Evolutionary conservation across 2,113 vertebrate species (phyloP).

Genomic region (Etheostoma cragini): DNA sequence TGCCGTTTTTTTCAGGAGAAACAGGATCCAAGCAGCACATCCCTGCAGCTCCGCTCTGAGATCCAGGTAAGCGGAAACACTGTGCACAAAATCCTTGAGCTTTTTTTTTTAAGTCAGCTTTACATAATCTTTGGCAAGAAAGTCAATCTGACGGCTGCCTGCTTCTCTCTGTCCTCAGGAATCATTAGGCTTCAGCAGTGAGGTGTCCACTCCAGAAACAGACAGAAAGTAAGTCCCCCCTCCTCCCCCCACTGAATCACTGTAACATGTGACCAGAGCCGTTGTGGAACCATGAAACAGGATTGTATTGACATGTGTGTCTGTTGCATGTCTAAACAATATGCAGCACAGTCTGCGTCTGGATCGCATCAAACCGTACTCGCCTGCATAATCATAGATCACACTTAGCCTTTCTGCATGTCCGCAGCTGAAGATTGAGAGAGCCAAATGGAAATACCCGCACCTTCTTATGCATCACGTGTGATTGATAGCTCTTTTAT

Average conservation of each 20-base stretch:
- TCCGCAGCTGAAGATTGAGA: constrained; percentile 13
- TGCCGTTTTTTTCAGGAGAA: constrained; percentile 88
- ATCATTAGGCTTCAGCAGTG: constrained; percentile 92
- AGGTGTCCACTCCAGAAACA: constrained; percentile 92
- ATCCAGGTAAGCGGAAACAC: constrained; percentile 88
- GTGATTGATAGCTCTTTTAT: constrained; percentile 27
- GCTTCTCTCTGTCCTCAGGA: constrained; percentile 85
- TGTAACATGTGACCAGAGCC: background rate
- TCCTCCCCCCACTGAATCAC: background rate
- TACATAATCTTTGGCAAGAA: background rate
- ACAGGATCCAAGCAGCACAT: constrained; percentile 88
- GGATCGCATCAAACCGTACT: constrained; percentile 50
- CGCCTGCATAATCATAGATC: constrained; percentile 24
- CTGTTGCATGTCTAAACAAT: constrained; percentile 65
- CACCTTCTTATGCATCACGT: background rate
- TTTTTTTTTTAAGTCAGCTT: background rate
- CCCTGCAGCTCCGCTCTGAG: constrained; percentile 92
- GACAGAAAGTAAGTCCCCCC: constrained; percentile 92
- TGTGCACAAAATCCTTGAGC: background rate
- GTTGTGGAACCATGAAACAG: constrained; percentile 27
- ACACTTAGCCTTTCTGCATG: constrained; percentile 6
- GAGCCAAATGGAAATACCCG: constrained; percentile 1
- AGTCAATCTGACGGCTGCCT: constrained; percentile 8
- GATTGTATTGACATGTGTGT: constrained; percentile 35
- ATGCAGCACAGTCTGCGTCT: constrained; percentile 31